Evolutionary conservation across 2,888 invertebrate genomes (phyloP), one percentile per base, ranked within the genome.

Genomic region (Philereme transversata): DNA sequence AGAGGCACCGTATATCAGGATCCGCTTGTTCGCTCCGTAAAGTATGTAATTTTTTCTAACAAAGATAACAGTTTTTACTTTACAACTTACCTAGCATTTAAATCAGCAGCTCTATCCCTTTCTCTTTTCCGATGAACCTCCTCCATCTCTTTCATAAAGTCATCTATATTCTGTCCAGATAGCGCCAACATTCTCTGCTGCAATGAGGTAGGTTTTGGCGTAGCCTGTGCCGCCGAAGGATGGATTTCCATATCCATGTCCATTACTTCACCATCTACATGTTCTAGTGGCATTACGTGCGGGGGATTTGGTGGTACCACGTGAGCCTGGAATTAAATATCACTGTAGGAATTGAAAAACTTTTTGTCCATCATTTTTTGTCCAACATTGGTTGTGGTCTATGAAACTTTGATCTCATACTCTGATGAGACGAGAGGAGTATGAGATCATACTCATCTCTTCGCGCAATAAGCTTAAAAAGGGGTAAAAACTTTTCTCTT

Each of bases 131-230:
- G 95, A 70, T 96, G 96, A 0, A 96, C 97, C 64, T 95, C 96
- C 86, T 97, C 97, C 97, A 97, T 97, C 92, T 97, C 97, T 78
- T 97, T 96, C 97, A 97, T 97, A 74, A 97, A 97, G 67, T 97
- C 96, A 74, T 98, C 98, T 22, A 98, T 96, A 77, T 97, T 97
- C 87, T 98, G 97, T 0, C 97, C 97, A 8, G 97, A 97, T 76
- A 97, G 94, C n/a, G 96, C 96, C 75, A 97, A 88, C 97, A 97
- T 97, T 71, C 96, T 95, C 74, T 97, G 96, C 78, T 97, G 97
- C 40, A 97, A 82, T 0, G 96, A 95, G 0, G 96, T 96, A 0
- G 96, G 96, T 79, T 96, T 96, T 92, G 96, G 84, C 50, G 69
- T 57, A 8, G 46, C 53, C 94, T 95, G 67, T 9, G 67, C 57